Conservation (phyloP, 1,140 invertebrate species). For the Halyomorpha halys region DNA sequence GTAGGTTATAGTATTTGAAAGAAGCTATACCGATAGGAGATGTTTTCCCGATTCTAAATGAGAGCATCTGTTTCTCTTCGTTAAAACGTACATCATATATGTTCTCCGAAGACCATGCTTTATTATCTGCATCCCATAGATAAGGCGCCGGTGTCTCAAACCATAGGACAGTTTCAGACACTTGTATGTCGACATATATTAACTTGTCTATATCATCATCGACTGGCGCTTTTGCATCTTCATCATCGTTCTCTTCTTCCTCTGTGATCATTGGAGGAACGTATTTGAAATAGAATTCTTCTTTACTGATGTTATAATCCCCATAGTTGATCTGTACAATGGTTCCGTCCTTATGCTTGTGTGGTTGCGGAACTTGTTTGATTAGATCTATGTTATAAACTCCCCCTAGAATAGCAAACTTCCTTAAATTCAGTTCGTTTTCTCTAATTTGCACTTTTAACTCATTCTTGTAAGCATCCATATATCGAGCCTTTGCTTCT, state of each 20-base stretch:
- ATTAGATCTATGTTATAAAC: conserved; percentile 52
- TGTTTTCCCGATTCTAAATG: conserved; percentile 15
- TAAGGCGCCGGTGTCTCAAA: conserved; percentile 70
- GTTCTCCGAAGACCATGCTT: conserved; percentile 60
- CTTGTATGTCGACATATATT: conserved; percentile 37
- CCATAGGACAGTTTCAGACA: conserved; percentile 67
- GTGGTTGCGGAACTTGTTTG: conserved; percentile 53
- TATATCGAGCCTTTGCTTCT: neutral
- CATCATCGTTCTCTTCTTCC: conserved; percentile 29
- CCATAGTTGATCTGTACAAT: conserved; percentile 23
- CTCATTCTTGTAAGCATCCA: conserved; percentile 2
- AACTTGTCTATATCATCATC: conserved; percentile 24
- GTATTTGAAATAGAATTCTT: conserved; percentile 28
- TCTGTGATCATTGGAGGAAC: conserved; percentile 27
- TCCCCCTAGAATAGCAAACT: conserved; percentile 51
- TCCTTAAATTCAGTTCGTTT: conserved; percentile 54
- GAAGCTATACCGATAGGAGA: conserved; percentile 60
- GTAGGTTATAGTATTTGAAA: conserved; percentile 60
- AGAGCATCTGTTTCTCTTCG: conserved; percentile 55
- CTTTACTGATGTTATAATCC: conserved; percentile 13
- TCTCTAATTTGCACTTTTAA: conserved; percentile 29
- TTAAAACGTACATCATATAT: conserved; percentile 73
- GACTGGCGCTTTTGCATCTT: conserved; percentile 24
- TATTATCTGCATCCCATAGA: conserved; percentile 53
- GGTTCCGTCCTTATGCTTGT: conserved; percentile 32